A percentile compares a stretch with the other conserved stretches of the same genome.
Evolutionary conservation across 2,797 vertebrate genomes (phyloP).

Genomic region (Thamnophis elegans): DNA sequence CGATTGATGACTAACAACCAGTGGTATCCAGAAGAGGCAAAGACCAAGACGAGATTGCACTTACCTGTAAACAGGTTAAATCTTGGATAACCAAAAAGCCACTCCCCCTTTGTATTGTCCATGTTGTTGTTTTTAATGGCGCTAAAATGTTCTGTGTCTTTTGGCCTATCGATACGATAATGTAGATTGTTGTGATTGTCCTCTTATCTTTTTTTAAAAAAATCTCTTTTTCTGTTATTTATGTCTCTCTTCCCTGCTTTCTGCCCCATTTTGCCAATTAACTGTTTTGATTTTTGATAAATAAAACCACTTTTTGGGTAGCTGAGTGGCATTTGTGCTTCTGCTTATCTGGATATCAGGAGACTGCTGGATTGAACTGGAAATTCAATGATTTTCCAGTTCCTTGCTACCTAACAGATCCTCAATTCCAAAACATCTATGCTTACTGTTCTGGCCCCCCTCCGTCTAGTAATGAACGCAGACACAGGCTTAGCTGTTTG

Average conservation of each 20-base stretch:
- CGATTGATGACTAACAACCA: not conserved
- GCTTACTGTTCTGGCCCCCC: too few relatives aligned
- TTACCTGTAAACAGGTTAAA: not conserved
- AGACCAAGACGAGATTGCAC: not conserved
- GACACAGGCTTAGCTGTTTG: too few relatives aligned
- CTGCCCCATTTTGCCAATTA: not conserved
- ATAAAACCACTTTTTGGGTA: not conserved
- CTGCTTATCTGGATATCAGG: not conserved
- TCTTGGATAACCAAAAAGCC: not conserved
- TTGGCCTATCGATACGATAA: not conserved
- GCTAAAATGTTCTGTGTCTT: not conserved
- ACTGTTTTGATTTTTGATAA: not conserved
- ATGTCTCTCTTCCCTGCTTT: not conserved
- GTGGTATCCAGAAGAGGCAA: not conserved
- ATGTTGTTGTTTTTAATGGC: not conserved
- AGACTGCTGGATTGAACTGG: not conserved
- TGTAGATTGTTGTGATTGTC: not conserved
- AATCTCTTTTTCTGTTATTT: not conserved
- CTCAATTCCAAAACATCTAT: not conserved
- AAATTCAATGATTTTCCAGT: not conserved
- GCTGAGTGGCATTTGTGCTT: not conserved
- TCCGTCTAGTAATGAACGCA: too few relatives aligned
- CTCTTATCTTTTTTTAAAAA: not conserved
- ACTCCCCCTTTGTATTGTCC: not conserved
- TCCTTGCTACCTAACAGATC: not conserved